phyloP scores from a whole-genome alignment of 2,113 vertebrate species.

The Micromys minutus region DNA sequence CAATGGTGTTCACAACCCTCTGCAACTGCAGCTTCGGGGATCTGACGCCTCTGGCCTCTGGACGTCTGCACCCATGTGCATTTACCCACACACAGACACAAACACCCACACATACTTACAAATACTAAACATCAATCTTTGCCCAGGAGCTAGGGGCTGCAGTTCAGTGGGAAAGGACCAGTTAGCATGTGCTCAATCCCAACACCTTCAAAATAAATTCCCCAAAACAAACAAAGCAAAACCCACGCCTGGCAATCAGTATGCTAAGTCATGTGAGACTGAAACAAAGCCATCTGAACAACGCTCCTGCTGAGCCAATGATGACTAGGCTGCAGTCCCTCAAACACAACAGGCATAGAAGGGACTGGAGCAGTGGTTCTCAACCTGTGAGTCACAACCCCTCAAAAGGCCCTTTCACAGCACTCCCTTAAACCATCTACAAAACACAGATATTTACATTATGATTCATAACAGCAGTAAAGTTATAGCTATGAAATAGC shows the following conservation, averaged over 20 bases:
- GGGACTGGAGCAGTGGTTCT: background rate
- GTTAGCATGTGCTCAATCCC: background rate
- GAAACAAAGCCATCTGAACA: constrained; percentile 11
- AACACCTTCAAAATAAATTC: background rate
- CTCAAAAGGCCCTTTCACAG: background rate
- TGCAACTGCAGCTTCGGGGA: background rate
- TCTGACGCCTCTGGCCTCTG: background rate
- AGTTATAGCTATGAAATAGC: too few relatives aligned
- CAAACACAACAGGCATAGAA: background rate
- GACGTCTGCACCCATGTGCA: background rate
- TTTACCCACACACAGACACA: too few relatives aligned
- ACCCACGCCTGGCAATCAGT: background rate
- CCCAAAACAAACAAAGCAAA: background rate
- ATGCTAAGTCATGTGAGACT: background rate
- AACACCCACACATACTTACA: background rate
- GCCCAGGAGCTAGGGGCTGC: background rate
- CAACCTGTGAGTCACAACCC: background rate
- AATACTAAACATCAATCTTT: background rate
- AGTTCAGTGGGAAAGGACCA: background rate
- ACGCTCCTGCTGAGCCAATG: background rate
- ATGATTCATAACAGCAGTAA: background rate
- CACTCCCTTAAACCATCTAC: background rate
- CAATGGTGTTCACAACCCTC: background rate
- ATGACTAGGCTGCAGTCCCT: background rate
- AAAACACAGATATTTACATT: background rate